Evolutionary conservation across 1,140 invertebrate genomes (phyloP).

Genomic region (Leptopilina boulardi): DNA sequence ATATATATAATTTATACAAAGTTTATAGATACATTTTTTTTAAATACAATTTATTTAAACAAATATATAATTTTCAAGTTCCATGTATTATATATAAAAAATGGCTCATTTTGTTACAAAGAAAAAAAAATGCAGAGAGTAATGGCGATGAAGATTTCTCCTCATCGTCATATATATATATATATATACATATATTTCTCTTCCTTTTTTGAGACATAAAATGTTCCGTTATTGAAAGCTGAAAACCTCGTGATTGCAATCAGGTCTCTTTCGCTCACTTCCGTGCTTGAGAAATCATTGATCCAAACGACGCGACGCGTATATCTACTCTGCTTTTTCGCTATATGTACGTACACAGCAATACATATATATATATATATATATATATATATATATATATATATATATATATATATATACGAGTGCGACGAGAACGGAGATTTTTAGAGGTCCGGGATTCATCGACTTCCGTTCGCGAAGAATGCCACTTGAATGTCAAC

Average conservation of each 20-base stretch:
- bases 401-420: background rate
- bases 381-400: background rate
- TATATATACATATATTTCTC: too few species aligned
- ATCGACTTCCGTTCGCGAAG: conserved; percentile 27
- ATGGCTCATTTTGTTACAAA: too few species aligned
- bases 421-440: background rate
- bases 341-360: background rate
- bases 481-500: conserved; percentile 31
- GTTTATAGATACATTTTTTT: too few species aligned
- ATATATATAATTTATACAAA: too few species aligned
- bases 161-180: too few species aligned
- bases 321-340: background rate
- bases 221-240: conserved; percentile 26
- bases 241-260: conserved; percentile 29
- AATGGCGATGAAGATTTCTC: too few species aligned
- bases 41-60: too few species aligned
- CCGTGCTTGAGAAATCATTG: conserved; percentile 27
- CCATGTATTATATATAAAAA: too few species aligned
- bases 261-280: conserved; percentile 22
- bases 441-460: conserved; percentile 27
- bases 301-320: background rate
- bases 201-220: background rate
- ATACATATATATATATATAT: background rate
- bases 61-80: too few species aligned
- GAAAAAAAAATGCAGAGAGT: too few species aligned